Evolutionary conservation across 1,140 invertebrate species (phyloP), one percentile per base, ranked within the genome.

Genomic region (Drosophila melanica): DNA sequence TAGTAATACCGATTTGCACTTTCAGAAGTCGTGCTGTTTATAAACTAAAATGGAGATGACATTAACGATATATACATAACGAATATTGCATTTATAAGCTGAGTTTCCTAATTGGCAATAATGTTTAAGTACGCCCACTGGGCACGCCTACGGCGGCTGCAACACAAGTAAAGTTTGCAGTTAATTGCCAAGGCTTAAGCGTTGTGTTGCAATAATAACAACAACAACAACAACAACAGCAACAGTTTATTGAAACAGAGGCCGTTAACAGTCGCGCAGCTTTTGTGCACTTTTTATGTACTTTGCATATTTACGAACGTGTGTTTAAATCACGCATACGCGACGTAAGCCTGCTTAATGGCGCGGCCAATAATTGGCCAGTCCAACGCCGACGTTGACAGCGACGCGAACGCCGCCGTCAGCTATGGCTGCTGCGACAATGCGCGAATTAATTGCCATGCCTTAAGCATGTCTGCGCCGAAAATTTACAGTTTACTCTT

Each of bases 91-190:
- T 18, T 20, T 27, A 35, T 33, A 41, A 39, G 20, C 27, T 30
- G 12, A 16, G 35, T 16, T 27, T 65, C 59, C 42, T 76, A 86
- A 86, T 87, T 86, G 81, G 71, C 72, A 47, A 67, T 62, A 73
- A 70, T 78, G 66, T 78, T 75, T 39, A 47, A 71, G 45, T 64
- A 42, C 67, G 67, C 60, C 60, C 35, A 23, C 5, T 51, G 33
- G 12, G 5, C 44, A 57, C 51, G 60, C 59, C 50, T 16, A 14
- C 54, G 33, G 23, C 62, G 59, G 58, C 39, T 60, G 47, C 33
- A 10, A 8, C 33, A 9, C 8, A 35, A 41, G 41, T 41, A 62
- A 75, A 60, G 54, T 45, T 41, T 69, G 65, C 65, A 64, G 20
- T 45, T 65, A 60, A 70, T 60, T 77, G 55, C 20, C 37, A 54